Conservation (phyloP, 2,888 invertebrate species). For the Noctuana brunneofusca region DNA sequence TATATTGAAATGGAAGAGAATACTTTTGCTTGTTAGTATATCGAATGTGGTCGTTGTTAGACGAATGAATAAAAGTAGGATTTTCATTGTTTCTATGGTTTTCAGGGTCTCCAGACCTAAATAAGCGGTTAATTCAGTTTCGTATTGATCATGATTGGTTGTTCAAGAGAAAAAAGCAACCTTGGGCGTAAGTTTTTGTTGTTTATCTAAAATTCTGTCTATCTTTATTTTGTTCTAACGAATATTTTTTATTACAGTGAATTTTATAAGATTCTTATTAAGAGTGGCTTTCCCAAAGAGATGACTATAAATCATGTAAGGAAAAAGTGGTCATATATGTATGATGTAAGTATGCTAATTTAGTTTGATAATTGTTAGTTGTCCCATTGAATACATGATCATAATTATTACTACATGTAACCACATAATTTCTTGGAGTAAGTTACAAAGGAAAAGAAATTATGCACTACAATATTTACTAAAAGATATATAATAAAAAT, state of each 20-base stretch:
- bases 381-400: too few species aligned
- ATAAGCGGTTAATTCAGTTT: slow-evolving; percentile 62
- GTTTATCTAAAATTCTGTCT: background rate
- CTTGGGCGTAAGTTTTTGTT: slow-evolving; percentile 68
- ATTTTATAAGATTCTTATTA: slow-evolving; percentile 65
- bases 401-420: too few species aligned
- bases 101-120: slow-evolving; percentile 72
- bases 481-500: too few species aligned
- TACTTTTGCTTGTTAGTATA: slow-evolving; percentile 63
- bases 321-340: slow-evolving; percentile 76
- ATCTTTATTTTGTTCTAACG: background rate
- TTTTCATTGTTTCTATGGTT: slow-evolving; percentile 27
- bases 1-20: slow-evolving; percentile 59
- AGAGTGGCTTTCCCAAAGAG: slow-evolving; percentile 72
- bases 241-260: slow-evolving; percentile 53
- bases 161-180: slow-evolving; percentile 73
- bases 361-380: background rate
- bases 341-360: slow-evolving; percentile 66
- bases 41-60: background rate
- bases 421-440: too few species aligned
- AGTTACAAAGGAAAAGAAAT: too few species aligned
- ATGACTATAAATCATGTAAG: slow-evolving; percentile 72
- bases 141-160: slow-evolving; percentile 72
- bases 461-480: too few species aligned
- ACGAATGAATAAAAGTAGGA: background rate